A percentile compares a stretch with the other conserved stretches of the same genome.
Conservation (phyloP, 2,888 invertebrate species). For the Polydrusus cervinus region DNA sequence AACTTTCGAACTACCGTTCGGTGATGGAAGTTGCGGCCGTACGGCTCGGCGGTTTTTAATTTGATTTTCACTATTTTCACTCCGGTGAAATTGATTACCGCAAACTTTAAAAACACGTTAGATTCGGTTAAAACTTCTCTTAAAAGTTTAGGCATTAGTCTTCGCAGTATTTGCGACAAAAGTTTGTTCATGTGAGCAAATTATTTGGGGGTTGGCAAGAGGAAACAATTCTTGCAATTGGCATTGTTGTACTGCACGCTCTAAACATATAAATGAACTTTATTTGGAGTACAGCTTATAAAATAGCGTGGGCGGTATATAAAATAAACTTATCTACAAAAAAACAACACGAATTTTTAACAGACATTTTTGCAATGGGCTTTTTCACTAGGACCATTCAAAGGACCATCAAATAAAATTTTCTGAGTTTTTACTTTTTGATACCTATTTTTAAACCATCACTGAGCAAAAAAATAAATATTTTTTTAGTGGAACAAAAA, state of each 20-base stretch:
- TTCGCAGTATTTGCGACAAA: slow-evolving; percentile 41
- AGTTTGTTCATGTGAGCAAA: slow-evolving; percentile 29
- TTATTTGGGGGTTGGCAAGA: slow-evolving; percentile 28
- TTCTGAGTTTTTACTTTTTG: too few relatives aligned
- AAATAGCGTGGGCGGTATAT: too few relatives aligned
- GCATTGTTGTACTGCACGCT: not conserved
- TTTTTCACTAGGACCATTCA: too few relatives aligned
- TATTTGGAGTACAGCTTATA: not conserved
- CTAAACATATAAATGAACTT: not conserved
- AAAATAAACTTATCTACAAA: too few relatives aligned
- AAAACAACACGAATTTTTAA: too few relatives aligned
- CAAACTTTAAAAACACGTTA: slow-evolving; percentile 44
- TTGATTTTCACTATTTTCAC: slow-evolving; percentile 41
- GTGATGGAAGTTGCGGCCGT: slow-evolving; percentile 21
- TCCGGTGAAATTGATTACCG: slow-evolving; percentile 44
- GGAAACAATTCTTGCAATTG: slow-evolving; percentile 7
- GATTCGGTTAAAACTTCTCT: slow-evolving; percentile 43
- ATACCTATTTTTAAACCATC: too few relatives aligned
- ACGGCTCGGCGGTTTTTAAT: slow-evolving; percentile 45
- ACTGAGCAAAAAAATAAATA: too few relatives aligned
- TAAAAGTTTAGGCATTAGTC: slow-evolving; percentile 48
- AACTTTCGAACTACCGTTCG: slow-evolving; percentile 17
- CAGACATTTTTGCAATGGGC: too few relatives aligned
- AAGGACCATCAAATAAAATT: too few relatives aligned
- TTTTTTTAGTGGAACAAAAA: too few relatives aligned